Percentiles rank a stretch among this genome's conserved stretches.
Evolutionary conservation across 2,797 vertebrate genomes (phyloP).

Genomic region (Gallinago nigripennis): DNA sequence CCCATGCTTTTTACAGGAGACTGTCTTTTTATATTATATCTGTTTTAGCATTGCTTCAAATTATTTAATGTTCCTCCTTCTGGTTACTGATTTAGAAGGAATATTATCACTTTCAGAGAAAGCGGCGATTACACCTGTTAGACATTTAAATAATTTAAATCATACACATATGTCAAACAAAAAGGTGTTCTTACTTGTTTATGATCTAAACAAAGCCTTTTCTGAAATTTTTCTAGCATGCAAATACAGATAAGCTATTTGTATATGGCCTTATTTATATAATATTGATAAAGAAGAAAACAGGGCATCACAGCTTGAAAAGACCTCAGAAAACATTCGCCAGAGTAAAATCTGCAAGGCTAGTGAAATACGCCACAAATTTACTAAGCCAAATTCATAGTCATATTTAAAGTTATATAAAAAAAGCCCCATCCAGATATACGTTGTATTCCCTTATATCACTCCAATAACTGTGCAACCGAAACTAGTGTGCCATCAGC

Average conservation of each 20-base stretch:
- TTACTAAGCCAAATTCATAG: background rate
- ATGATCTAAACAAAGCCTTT: background rate
- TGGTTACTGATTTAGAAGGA: background rate
- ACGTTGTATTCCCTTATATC: background rate
- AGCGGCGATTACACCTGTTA: background rate
- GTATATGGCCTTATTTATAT: background rate
- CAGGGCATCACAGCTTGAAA: background rate
- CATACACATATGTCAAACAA: background rate
- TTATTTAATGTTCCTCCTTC: background rate
- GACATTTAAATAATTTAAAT: background rate
- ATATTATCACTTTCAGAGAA: background rate
- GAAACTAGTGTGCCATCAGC: background rate
- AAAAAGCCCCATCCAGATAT: background rate
- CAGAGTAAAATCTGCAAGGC: background rate
- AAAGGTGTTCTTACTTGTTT: background rate
- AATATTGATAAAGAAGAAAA: background rate
- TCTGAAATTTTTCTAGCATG: background rate
- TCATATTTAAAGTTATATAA: background rate
- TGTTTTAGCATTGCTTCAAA: background rate
- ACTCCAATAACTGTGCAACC: background rate
- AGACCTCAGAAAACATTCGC: background rate
- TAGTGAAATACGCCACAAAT: background rate
- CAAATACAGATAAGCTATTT: background rate
- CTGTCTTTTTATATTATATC: background rate
- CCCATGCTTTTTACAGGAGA: accelerated